Evolutionary conservation across 2,888 invertebrate genomes (phyloP), one percentile per base, ranked within the genome.

Genomic region (Meteorus colon): DNA sequence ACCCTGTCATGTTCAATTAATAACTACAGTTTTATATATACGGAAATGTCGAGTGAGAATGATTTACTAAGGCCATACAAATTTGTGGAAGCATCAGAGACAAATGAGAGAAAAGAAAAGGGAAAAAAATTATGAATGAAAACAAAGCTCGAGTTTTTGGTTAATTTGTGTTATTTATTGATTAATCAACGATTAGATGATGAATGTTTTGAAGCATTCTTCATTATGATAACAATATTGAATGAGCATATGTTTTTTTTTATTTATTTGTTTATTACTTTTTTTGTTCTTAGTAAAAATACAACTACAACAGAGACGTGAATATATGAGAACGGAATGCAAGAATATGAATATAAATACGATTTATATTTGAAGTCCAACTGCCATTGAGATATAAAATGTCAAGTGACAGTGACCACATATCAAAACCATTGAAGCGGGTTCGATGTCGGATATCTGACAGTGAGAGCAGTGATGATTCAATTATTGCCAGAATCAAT

Each of bases 341-440:
- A 8, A 55, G 19, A 55, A 55, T 19, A 45, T 31, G 60, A 74
- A 74, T 14, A 79, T 79, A 76, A 68, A 14, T 60, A 41, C 19
- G 48, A 24, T 48, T 48, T 29, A 27, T 48, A 27, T 51, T 45
- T 79, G 65, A 78, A 37, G 55, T 4, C 63, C 34, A 12, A 31
- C 27, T 41, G 10, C n/a, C 14, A 29, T 14, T 66, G 19, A 45
- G 14, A 62, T 41, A 34, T 34, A 71, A 75, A 80, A 89, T 85
- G 86, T 84, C 87, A 76, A 88, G 85, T 79, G 87, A 88, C 79
- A 84, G 83, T 62, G 87, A 86, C 74, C 79, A 77, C 66, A 80
- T 77, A 59, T 81, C 81, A 60, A 82, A 84, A 72, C 82, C 86
- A 68, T 80, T 81, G 4, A 89, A 88, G 71, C 82, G 86, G 72